Percentiles rank a stretch among this genome's conserved stretches.
phyloP scores from a whole-genome alignment of 1,140 invertebrate genomes.

The Cotesia chilonis region DNA sequence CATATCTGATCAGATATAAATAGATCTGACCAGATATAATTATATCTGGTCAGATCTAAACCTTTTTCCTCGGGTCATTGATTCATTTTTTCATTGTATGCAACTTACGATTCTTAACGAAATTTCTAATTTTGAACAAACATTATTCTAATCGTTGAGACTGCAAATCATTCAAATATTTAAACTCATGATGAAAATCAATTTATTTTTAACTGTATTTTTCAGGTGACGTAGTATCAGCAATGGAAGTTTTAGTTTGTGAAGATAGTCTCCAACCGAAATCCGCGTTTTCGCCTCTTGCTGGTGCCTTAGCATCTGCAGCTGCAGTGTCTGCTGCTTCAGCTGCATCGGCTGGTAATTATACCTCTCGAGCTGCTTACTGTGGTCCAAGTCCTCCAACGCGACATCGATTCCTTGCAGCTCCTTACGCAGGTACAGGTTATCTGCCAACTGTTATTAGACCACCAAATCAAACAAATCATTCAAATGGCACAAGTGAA shows the following conservation, averaged over 20 bases:
- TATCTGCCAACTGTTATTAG: conserved; percentile 81
- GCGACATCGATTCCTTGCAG: conserved; percentile 75
- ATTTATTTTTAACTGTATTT: conserved; percentile 26
- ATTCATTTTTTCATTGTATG: no score
- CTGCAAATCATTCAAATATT: no score
- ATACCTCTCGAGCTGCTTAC: conserved; percentile 64
- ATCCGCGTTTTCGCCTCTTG: conserved; percentile 80
- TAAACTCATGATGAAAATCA: neutral
- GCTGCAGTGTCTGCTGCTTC: conserved; percentile 69
- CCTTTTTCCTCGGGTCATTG: no score
- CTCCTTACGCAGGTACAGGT: conserved; percentile 81
- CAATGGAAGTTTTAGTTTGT: conserved; percentile 87
- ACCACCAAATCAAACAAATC: conserved; percentile 65
- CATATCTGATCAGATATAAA: no score
- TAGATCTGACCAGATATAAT: no score
- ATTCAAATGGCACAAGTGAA: conserved; percentile 55
- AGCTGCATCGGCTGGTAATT: conserved; percentile 65
- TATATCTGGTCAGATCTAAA: no score
- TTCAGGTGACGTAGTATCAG: conserved; percentile 85
- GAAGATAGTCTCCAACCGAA: conserved; percentile 70
- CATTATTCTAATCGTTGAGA: no score
- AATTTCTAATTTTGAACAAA: no score
- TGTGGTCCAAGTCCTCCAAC: conserved; percentile 66
- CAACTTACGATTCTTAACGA: no score
- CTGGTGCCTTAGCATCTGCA: conserved; percentile 68